Base-by-base conservation (phyloP, 2,797 vertebrate species). In the Tenualosa thibaudeaui region DNA sequence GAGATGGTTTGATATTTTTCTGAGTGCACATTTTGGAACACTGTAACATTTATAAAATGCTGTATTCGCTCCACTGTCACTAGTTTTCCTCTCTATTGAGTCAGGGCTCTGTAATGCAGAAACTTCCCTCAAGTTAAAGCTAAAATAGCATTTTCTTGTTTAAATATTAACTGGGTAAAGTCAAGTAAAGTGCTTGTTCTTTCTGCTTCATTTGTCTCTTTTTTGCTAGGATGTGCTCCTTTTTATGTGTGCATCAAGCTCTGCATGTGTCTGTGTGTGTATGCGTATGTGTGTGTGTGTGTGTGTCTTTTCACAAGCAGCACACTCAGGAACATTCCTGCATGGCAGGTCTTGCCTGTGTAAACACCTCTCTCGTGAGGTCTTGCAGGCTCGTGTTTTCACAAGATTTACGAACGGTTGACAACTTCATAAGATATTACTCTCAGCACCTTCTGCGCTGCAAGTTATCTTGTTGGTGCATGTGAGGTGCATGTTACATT, bases 91-190 rank as follows among this genome's bases (percentile, higher is more conserved):
- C 1, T 43, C 4, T 22, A 51, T 51, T 6, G 15, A 6, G 26
- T 75, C 68, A 75, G 37, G 68, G 68, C 1, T 6, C 24, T 31
- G 26, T 12, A 37, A 13, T 31, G n/a, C 3, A 13, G 62, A 26
- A 68, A 68, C 17, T 75, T 43, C 24, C 15, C 31, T 37, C 8
- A 71, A 17, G 12, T 71, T 31, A 40, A 0, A 17, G 37, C 68
- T 43, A 0, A 37, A 43, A 17, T 17, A 75, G 68, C 68, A 19
- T 40, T 75, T 3, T 19, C 68, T 43, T 75, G 68, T 75, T 75
- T 43, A 75, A 75, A 75, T 75, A 75, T 75, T 75, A 75, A 75
- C 37, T 37, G 24, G 3, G 62, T 68, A 31, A 68, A 68, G 62
- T 68, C 26, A 75, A 75, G 68, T 43, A 43, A 37, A 43, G 68